Conservation (phyloP, 2,888 invertebrate genomes). For the Heterodera filipjevi region DNA sequence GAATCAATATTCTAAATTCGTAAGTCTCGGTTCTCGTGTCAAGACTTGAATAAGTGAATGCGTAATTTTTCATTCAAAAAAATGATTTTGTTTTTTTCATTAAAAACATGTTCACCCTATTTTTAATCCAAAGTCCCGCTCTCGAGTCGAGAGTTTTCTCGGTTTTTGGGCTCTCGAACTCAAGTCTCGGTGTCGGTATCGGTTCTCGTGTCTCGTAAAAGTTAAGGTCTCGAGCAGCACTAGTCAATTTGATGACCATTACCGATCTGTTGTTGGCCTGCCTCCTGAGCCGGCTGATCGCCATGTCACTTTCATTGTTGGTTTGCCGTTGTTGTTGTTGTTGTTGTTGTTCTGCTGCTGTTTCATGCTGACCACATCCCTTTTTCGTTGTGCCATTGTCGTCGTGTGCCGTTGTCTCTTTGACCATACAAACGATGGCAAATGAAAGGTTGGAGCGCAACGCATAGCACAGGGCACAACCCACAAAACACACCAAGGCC, state of each 20-base stretch:
- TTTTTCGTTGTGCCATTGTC: background rate
- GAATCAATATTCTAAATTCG: no score
- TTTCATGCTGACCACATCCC: background rate
- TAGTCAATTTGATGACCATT: background rate
- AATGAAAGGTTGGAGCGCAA: constrained; percentile 89
- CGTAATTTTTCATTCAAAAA: no score
- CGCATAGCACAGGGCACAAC: constrained; percentile 85
- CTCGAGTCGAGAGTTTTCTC: no score
- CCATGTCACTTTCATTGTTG: background rate
- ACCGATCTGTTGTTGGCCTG: background rate
- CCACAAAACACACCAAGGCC: constrained; percentile 83
- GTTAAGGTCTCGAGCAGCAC: no score
- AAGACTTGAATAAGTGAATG: no score
- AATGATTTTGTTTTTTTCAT: no score
- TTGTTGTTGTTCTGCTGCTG: background rate
- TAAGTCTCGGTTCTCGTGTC: no score
- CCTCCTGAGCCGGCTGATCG: constrained; percentile 1
- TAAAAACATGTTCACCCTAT: no score
- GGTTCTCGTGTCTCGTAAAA: no score
- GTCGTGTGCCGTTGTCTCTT: constrained; percentile 58
- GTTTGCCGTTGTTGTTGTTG: background rate
- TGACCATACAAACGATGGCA: constrained; percentile 88
- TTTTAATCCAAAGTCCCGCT: no score
- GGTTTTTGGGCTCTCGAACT: no score
- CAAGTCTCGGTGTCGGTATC: no score